phyloP scores from a whole-genome alignment of 2,113 vertebrate genomes.

The Crypturellus undulatus region DNA sequence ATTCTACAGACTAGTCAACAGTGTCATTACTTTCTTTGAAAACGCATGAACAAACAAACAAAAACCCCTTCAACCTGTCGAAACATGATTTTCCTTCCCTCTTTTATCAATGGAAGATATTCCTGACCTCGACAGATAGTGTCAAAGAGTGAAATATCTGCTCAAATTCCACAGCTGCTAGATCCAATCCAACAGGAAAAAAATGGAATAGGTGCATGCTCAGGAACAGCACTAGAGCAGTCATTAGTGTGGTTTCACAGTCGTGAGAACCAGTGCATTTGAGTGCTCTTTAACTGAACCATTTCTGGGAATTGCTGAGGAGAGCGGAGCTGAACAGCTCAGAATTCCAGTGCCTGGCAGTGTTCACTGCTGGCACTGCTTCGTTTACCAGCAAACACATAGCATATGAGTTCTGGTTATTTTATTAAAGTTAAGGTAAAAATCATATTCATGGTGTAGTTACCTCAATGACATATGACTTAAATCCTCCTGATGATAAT shows the following conservation, averaged over 20 bases:
- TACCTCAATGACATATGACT: neutral
- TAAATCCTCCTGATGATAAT: neutral
- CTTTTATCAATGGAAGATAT: neutral
- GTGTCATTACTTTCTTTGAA: neutral
- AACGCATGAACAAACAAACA: neutral
- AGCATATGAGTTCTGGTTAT: neutral
- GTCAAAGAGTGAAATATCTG: neutral
- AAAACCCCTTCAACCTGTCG: neutral
- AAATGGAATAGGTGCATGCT: neutral
- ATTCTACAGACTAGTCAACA: neutral
- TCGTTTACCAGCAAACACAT: neutral
- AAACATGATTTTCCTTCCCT: neutral
- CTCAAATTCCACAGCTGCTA: neutral
- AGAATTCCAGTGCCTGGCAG: neutral
- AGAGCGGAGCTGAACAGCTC: neutral
- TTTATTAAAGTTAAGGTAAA: neutral
- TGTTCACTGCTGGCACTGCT: no score
- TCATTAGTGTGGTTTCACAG: neutral
- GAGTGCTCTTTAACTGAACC: accelerated
- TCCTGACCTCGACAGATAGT: neutral
- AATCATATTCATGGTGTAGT: neutral
- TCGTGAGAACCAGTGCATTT: neutral
- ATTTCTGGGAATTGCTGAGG: neutral
- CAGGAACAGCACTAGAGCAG: neutral
- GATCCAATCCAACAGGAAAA: neutral